These are phyloP conservation scores for Brachypteracias leptosomus DNA, from an alignment of 2,113 vertebrate genomes.

Conservation along the genomic window DNA sequence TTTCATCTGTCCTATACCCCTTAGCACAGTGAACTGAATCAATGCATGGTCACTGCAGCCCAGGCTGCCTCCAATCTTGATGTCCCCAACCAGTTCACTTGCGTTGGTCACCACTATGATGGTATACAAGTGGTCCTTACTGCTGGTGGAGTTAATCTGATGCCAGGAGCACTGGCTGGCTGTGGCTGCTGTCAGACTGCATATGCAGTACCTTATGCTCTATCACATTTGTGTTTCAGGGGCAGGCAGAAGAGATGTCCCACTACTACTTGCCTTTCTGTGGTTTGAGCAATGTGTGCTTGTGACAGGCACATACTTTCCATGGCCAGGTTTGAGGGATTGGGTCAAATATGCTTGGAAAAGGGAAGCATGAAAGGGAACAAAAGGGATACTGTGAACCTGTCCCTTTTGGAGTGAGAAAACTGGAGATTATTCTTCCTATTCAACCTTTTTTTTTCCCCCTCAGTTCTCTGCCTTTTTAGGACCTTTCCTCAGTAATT, in stretches of 20 bases:
- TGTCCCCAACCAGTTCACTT: too few relatives aligned
- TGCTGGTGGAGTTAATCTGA: background rate
- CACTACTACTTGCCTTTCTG: background rate
- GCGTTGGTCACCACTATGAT: too few relatives aligned
- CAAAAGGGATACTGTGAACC: background rate
- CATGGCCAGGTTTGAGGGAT: background rate
- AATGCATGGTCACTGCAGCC: too few relatives aligned
- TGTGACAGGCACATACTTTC: background rate
- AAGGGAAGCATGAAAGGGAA: background rate
- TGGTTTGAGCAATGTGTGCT: background rate
- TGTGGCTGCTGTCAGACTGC: background rate
- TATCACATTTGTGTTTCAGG: background rate
- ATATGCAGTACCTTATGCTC: background rate
- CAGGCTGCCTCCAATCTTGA: too few relatives aligned
- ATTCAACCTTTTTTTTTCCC: background rate
- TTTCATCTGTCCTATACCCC: too few relatives aligned
- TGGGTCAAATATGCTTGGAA: background rate
- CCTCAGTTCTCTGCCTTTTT: background rate
- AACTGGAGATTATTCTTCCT: background rate
- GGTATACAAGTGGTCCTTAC: background rate
- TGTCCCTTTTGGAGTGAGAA: background rate
- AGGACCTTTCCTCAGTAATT: background rate
- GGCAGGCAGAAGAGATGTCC: background rate
- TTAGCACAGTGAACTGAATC: too few relatives aligned
- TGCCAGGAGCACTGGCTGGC: background rate